Evolutionary conservation across 2,888 invertebrate species (phyloP), one percentile per base, ranked within the genome.

Genomic region (Sphaeridia pumilis): DNA sequence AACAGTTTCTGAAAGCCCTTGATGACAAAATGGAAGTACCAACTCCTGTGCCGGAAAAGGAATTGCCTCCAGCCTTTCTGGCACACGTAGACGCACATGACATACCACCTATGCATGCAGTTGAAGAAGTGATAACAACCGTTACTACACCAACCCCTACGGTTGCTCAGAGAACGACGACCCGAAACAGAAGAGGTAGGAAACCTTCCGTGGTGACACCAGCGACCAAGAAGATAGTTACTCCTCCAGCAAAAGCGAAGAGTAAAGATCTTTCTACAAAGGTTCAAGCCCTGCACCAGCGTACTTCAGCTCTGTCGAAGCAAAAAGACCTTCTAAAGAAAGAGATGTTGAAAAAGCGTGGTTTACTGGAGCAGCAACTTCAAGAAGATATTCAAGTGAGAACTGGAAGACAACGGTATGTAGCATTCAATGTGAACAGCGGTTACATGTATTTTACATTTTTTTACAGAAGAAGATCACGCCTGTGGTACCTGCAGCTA

Each of bases 281-380:
- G 35, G 42, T 31, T 17, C 34, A 35, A 28, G 36, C 44, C 14
- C 49, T 31, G 24, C 52, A 38, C 10, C 56, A 57, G 44, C 42
- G 52, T 31, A 46, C 51, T 24, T 52, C 57, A 2, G 43, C 48
- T 35, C 76, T 90, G 22, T 83, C 84, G 70, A 81, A 87, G 65
- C 92, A 93, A 67, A 93, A 92, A 69, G 93, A 93, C 70, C 74
- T 84, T 65, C 78, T 95, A 45, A 92, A 92, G 71, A 92, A 88
- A 68, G 92, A 92, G 67, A 94, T 94, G 60, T 78, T 92, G 58
- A 84, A 89, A 67, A 93, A 93, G 69, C 76, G 94, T 61, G 86
- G 86, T 1, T 73, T 88, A 17, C 78, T 94, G 52, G 90, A 92
- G 68, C 86, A 87, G 66, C 88, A 88, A 69, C 75, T 94, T 54